Evolutionary conservation across 1,140 invertebrate genomes (phyloP), one percentile per base, ranked within the genome.

Genomic region (Ips nitidus): DNA sequence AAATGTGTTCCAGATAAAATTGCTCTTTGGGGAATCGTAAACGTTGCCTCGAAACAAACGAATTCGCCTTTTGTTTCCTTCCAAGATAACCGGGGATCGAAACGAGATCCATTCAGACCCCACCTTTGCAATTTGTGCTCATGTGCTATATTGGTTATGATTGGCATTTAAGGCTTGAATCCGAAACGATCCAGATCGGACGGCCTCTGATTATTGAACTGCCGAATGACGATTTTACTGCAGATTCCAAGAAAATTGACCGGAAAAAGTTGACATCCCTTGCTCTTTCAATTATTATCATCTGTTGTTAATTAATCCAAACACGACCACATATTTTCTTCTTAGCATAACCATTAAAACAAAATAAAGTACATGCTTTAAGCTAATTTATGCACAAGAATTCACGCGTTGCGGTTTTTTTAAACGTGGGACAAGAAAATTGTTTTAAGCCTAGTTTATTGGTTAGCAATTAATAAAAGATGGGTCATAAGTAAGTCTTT

Each of bases 1-100:
- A 70, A 75, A 74, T 72, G 74, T 74, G 73, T 66, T 66, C 65
- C 57, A 64, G 66, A 73, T 64, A 67, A 57, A 75, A 75, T 63
- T 43, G 69, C 70, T 67, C 65, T 68, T 73, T 37, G 56, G 71
- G 72, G 75, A 53, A 70, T 74, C 73, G 70, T 75, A 74, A 75
- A 75, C 58, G 69, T 69, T 68, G 66, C 6, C 67, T 63, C 39
- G 59, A 69, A 61, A 69, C 60, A 57, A 69, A 63, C 67, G 67
- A 69, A 69, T 69, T 69, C 59, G 37, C 52, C 52, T 69, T 69
- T 69, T 69, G 50, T 69, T 43, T 56, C 42, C 42, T n/a, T 47
- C 52, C 50, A 43, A 62, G 67, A 36, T 52, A 59, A 61, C 56
- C 47, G 39, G 42, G 22, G 38, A 58, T 50, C 36, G 41, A 45